Percentiles rank a stretch among this genome's conserved stretches.
Conservation (phyloP, 2,888 invertebrate species). For the Neoascia interrupta region DNA sequence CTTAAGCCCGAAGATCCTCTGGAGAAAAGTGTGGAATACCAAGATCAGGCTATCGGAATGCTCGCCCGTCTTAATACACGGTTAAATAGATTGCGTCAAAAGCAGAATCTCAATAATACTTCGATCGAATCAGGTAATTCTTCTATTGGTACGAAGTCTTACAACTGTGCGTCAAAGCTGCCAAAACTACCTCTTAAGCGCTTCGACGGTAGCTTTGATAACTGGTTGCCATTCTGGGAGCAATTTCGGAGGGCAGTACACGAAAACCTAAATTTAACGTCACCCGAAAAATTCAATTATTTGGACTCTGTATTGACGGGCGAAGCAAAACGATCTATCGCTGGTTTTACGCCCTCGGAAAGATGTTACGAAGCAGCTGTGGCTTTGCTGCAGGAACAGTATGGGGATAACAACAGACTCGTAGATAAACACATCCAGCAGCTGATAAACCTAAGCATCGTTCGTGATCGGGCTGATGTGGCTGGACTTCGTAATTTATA, state of each 20-base stretch:
- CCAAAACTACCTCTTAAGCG: no score
- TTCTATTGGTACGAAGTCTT: no score
- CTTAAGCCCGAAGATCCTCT: no score
- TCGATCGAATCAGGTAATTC: no score
- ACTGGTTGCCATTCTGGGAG: conserved; percentile 33
- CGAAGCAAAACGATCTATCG: conserved; percentile 18
- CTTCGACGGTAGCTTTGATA: no score
- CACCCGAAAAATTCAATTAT: conserved; percentile 24
- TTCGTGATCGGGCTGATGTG: background rate
- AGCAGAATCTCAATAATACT: no score
- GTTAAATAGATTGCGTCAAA: no score
- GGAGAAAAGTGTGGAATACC: no score
- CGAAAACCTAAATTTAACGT: conserved; percentile 1
- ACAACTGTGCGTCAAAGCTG: no score
- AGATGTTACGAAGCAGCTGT: conserved; percentile 25
- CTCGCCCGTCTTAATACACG: no score
- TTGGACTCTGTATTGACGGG: conserved; percentile 28
- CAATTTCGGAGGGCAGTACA: conserved; percentile 29
- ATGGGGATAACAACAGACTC: conserved; percentile 17
- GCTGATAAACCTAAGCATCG: background rate
- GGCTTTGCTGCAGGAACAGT: conserved; percentile 24
- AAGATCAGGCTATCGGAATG: no score
- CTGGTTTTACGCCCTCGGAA: conserved; percentile 28
- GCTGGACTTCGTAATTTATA: conserved; percentile 4
- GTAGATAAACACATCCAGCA: conserved; percentile 5